Evolutionary conservation across 2,113 vertebrate genomes (phyloP).

Genomic region (Thryonomys swinderianus): DNA sequence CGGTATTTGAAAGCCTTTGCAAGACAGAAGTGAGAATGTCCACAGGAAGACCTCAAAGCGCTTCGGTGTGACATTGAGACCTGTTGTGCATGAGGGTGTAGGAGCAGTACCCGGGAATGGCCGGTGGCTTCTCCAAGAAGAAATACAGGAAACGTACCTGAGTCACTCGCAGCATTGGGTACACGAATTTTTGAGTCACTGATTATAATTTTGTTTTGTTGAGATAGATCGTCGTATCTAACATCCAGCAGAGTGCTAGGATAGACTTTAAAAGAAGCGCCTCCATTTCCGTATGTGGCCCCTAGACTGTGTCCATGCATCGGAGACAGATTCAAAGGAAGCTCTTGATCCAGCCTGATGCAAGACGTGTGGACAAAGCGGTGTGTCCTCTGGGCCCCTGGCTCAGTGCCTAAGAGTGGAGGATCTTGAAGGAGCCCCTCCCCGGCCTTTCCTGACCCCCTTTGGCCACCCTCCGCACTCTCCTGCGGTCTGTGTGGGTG

Average conservation of each 20-base stretch:
- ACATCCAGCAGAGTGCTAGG: background rate
- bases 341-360: background rate
- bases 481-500: rapidly evolving
- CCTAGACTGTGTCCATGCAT: rapidly evolving
- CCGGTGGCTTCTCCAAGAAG: background rate
- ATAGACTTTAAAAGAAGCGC: background rate
- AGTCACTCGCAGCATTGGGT: rapidly evolving
- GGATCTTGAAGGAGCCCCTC: background rate
- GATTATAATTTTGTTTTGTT: rapidly evolving
- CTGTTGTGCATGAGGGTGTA: rapidly evolving
- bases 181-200: background rate
- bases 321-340: background rate
- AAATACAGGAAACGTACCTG: rapidly evolving
- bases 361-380: rapidly evolving
- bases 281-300: background rate
- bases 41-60: background rate
- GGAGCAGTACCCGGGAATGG: background rate
- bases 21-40: background rate
- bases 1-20: background rate
- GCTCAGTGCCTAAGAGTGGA: rapidly evolving
- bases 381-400: rapidly evolving
- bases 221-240: background rate
- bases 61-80: rapidly evolving
- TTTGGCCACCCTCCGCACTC: rapidly evolving
- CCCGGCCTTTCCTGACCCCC: rapidly evolving